Evolutionary conservation across 2,113 vertebrate genomes (phyloP), one percentile per base, ranked within the genome.

Genomic region (Vicugna pacos): DNA sequence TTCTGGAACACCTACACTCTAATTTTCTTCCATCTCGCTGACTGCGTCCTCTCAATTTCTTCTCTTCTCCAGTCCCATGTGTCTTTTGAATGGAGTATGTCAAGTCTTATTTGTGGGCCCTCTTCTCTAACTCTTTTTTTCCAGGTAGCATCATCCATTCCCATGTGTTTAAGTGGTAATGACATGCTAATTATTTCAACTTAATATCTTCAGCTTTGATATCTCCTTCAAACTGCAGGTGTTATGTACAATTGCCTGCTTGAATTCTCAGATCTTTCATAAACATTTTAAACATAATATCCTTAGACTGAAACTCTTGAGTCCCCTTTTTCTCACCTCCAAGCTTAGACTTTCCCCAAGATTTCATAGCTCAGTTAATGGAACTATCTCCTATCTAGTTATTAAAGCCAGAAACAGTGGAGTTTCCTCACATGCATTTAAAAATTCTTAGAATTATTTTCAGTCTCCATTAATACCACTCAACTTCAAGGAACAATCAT

Each of bases 241-340:
- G 64, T 79, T 28, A 52, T 22, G 42, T 70, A 52, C 15, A 54
- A 14, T 11, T 65, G 46, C 15, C 20, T 89, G 56, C 67, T 83
- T 76, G 38, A 83, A 83, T 7, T 19, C 16, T 52, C 54, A 22
- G 16, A 67, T 89, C 58, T 82, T 38, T 75, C 58, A 35, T 64
- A 75, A 94, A 73, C 16, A 48, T 67, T 83, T 94, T 89, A 83
- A 89, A 56, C 46, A n/a, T 72, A 54, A 54, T 52, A 26, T 46
- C 30, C 38, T 67, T 28, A 56, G 48, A 35, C 8, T 13, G 56
- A 75, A 89, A 24, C 48, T 83, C 77, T 30, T 35, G 58, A 58
- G 22, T 56, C 22, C 82, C 16, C 30, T 65, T 38, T 83, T 4
- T 50, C 30, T 54, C 30, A 75, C 16, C 0, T 83, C 35, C 67